Conservation (phyloP, 2,113 vertebrate species). For the Cercopithecus mona region DNA sequence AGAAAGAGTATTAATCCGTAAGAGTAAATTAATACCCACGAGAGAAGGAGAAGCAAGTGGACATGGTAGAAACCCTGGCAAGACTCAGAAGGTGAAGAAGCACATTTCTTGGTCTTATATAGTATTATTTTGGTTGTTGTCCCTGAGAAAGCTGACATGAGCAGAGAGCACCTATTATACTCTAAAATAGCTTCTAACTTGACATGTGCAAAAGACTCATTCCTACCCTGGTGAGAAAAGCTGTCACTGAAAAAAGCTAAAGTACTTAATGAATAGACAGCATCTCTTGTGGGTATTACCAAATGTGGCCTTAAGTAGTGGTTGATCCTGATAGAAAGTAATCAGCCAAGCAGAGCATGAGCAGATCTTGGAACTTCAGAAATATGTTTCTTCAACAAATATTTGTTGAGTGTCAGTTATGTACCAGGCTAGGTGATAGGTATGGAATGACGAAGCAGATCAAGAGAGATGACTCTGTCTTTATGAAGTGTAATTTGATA, state of each 20-base stretch:
- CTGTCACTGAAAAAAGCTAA: not conserved
- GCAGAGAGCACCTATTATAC: not conserved
- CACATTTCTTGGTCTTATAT: not conserved
- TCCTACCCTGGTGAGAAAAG: not conserved
- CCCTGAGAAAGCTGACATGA: not conserved
- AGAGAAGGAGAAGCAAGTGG: not conserved
- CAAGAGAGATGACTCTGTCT: not conserved
- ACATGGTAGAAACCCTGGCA: not conserved
- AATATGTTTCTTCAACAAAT: not conserved
- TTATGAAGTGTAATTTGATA: not conserved
- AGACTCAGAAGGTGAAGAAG: not conserved
- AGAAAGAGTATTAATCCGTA: not conserved
- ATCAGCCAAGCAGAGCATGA: not conserved
- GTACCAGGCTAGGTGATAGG: not conserved
- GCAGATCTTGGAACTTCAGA: not conserved
- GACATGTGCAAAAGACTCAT: not conserved
- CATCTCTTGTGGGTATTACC: not conserved
- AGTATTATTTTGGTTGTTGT: not conserved
- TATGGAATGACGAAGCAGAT: not conserved
- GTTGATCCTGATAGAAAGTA: not conserved
- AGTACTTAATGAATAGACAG: not conserved
- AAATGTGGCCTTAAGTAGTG: not conserved
- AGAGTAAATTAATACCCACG: constrained; percentile 11
- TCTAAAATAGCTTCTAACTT: constrained; percentile 7
- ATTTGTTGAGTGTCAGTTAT: not conserved